A percentile compares a stretch with the other conserved stretches of the same genome.
Conservation (phyloP, 2,888 invertebrate genomes). For the Gortyna flavago region DNA sequence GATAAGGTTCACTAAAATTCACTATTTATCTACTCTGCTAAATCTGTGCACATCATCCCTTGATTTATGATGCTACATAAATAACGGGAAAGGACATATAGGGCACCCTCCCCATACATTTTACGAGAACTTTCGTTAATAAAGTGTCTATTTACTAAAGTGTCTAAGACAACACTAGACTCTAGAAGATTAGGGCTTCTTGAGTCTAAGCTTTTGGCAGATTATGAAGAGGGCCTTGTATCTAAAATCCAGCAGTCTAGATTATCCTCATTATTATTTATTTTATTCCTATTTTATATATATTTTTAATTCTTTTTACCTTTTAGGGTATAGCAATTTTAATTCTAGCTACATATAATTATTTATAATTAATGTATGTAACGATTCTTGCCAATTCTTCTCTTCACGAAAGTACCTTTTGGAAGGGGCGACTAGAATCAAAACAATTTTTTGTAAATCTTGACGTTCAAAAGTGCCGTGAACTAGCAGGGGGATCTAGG, state of each 20-base stretch:
- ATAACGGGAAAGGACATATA: constrained; percentile 49
- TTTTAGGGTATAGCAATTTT: too few relatives aligned
- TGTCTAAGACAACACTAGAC: neutral
- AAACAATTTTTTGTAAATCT: too few relatives aligned
- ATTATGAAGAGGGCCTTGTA: neutral
- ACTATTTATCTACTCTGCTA: constrained; percentile 58
- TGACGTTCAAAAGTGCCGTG: too few relatives aligned
- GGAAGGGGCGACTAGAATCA: too few relatives aligned
- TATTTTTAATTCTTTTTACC: too few relatives aligned
- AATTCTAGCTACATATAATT: too few relatives aligned
- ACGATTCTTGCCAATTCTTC: too few relatives aligned
- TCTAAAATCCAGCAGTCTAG: neutral
- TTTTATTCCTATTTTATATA: too few relatives aligned
- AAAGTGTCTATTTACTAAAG: constrained; percentile 48
- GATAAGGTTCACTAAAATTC: constrained; percentile 71
- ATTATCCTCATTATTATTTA: neutral
- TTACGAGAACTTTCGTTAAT: constrained; percentile 40
- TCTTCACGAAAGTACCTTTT: too few relatives aligned
- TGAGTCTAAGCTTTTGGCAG: constrained; percentile 21
- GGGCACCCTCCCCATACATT: constrained; percentile 25
- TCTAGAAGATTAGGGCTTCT: constrained; percentile 14
- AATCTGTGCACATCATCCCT: constrained; percentile 64
- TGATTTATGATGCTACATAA: constrained; percentile 63
- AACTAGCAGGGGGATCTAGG: too few relatives aligned
- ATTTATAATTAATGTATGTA: too few relatives aligned